Evolutionary conservation across 2,888 invertebrate genomes (phyloP), one percentile per base, ranked within the genome.

Genomic region (Clusia tigrina): DNA sequence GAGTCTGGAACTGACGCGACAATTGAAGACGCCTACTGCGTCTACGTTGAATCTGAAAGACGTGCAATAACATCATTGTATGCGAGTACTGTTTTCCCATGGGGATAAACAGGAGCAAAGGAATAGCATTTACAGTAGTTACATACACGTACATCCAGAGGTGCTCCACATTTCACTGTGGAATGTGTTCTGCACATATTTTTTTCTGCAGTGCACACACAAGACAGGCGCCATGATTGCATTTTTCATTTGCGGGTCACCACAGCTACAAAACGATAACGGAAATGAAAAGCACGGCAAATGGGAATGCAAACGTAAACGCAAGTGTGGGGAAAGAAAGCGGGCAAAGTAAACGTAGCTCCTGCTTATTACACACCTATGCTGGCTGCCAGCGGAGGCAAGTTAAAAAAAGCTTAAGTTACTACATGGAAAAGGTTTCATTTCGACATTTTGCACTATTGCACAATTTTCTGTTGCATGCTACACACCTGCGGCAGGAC

Each of bases 161-260:
- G n/a, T n/a, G n/a, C n/a, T n/a, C n/a, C n/a, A n/a, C n/a, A n/a
- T n/a, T n/a, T n/a, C n/a, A n/a, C n/a, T n/a, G n/a, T n/a, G n/a
- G n/a, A n/a, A n/a, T n/a, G n/a, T n/a, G n/a, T n/a, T n/a, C n/a
- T n/a, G n/a, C n/a, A n/a, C n/a, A n/a, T n/a, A n/a, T n/a, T n/a
- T n/a, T n/a, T n/a, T 42, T 6, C n/a, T 17, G 42, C 42, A 3
- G 48, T 48, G 20, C 2, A 18, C 48, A 48, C 15, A 9, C 5
- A 48, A 18, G 48, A 48, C 48, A 48, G 48, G 48, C 48, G 48
- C 48, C 48, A 22, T 48, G 48, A 48, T 48, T 48, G 48, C 48
- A 48, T 48, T 48, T 48, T 48, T 48, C 48, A 48, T 18, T 48
- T 48, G 48, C 48, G 48, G 48, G 48, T 48, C 48, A 22, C 48